Conservation (phyloP, 2,797 vertebrate species). For the Heterohyrax brucei region DNA sequence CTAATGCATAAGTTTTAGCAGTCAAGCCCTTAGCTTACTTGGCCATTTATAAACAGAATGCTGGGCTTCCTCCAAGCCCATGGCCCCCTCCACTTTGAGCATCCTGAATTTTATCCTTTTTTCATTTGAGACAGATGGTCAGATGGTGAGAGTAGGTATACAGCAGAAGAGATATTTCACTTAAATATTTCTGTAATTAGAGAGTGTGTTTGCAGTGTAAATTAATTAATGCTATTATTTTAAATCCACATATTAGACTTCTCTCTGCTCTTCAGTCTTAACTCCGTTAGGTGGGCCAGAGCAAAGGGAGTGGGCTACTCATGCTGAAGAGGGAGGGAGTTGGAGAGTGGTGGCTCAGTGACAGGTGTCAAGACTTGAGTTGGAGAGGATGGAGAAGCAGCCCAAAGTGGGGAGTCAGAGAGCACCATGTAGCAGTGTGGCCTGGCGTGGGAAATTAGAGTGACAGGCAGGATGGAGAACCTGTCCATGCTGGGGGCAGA, state of each 20-base stretch:
- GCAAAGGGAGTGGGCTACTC: neutral
- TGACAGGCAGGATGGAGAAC: neutral
- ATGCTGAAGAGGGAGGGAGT: slow-evolving; percentile 3
- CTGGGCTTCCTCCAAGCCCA: slow-evolving; percentile 23
- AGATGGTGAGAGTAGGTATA: neutral
- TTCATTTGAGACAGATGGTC: neutral
- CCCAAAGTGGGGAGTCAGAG: neutral
- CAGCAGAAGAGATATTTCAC: neutral
- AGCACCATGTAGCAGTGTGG: neutral
- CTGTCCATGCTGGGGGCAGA: neutral
- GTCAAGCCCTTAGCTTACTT: neutral
- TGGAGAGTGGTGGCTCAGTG: neutral
- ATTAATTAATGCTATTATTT: slow-evolving; percentile 37
- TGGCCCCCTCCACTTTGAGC: slow-evolving; percentile 35
- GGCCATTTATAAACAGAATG: neutral
- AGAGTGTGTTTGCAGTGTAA: slow-evolving; percentile 34
- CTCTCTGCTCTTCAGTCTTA: slow-evolving; percentile 8
- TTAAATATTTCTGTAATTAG: slow-evolving; percentile 30
- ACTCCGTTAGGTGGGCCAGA: neutral
- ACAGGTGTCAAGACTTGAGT: neutral
- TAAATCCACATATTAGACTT: slow-evolving; percentile 13
- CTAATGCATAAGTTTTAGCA: slow-evolving; percentile 47
- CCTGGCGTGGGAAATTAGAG: neutral
- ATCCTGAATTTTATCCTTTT: slow-evolving; percentile 49
- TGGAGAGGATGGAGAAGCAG: neutral